These are phyloP conservation scores for Lasioglossum oenotherae DNA, from an alignment of 2,888 invertebrate species.

Conservation along the genomic window DNA sequence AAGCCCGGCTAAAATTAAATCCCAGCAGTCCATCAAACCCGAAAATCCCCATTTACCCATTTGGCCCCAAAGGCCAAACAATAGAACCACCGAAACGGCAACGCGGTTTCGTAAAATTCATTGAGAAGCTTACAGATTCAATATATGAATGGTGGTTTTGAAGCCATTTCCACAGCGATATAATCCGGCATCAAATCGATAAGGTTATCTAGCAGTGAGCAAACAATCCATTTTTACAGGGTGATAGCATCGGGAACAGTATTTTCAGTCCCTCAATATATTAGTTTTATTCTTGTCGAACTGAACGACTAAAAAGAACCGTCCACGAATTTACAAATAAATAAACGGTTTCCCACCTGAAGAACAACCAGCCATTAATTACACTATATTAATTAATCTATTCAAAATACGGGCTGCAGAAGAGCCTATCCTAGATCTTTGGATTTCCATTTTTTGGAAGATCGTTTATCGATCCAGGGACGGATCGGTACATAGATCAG, in stretches of 20 bases:
- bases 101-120: not conserved
- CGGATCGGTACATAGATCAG: conserved; percentile 58
- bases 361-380: not conserved
- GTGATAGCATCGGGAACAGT: not conserved
- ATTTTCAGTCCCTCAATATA: not conserved
- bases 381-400: not conserved
- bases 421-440: not conserved
- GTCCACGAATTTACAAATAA: not conserved
- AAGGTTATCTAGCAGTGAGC: not conserved
- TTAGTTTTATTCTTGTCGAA: not conserved
- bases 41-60: not conserved
- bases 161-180: not conserved
- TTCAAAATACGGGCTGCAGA: not conserved
- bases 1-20: not conserved
- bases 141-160: not conserved
- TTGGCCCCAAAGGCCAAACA: not conserved
- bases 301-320: not conserved
- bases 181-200: not conserved
- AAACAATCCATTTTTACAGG: not conserved
- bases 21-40: not conserved
- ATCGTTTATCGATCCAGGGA: not conserved
- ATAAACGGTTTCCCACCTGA: not conserved
- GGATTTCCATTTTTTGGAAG: not conserved
- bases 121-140: not conserved
- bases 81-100: not conserved